A percentile compares a stretch with the other conserved stretches of the same genome.
phyloP scores from a whole-genome alignment of 2,888 invertebrate genomes.

The Cotesia congregata region DNA sequence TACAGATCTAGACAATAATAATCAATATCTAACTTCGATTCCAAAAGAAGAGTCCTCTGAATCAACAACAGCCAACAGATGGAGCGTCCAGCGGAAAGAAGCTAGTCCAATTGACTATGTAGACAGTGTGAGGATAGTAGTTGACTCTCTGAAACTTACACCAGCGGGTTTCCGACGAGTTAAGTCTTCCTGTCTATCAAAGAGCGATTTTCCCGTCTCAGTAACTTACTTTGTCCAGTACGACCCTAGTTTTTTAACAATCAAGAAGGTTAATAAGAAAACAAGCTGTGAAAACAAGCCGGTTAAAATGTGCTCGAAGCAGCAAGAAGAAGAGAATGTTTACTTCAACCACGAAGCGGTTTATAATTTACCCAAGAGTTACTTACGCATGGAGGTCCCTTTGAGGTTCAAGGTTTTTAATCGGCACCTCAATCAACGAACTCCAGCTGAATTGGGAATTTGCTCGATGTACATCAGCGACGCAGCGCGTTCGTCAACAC shows the following conservation, averaged over 20 bases:
- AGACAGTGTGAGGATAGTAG: slow-evolving; percentile 69
- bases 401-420: slow-evolving; percentile 70
- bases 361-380: slow-evolving; percentile 68
- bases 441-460: slow-evolving; percentile 68
- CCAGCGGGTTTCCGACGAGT: slow-evolving; percentile 70
- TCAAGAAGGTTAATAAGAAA: slow-evolving; percentile 64
- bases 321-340: slow-evolving; percentile 67
- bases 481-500: slow-evolving; percentile 62
- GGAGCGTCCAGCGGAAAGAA: slow-evolving; percentile 44
- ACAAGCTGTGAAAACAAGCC: slow-evolving; percentile 62
- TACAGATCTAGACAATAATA: neutral
- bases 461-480: slow-evolving; percentile 68
- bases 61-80: neutral
- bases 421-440: slow-evolving; percentile 70
- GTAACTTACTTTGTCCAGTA: slow-evolving; percentile 72
- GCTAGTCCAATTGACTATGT: slow-evolving; percentile 58
- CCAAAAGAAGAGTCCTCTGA: slow-evolving; percentile 21
- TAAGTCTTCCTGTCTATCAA: slow-evolving; percentile 58
- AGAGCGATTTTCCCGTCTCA: slow-evolving; percentile 55
- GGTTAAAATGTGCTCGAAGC: slow-evolving; percentile 68
- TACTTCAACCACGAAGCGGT: slow-evolving; percentile 70
- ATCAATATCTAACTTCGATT: neutral
- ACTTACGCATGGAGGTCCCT: slow-evolving; percentile 58
- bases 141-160: slow-evolving; percentile 70
- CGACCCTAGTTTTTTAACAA: slow-evolving; percentile 64